Percentiles rank a stretch among this genome's conserved stretches.
Evolutionary conservation across 2,797 vertebrate species (phyloP).

Genomic region (Megaceryle alcyon): DNA sequence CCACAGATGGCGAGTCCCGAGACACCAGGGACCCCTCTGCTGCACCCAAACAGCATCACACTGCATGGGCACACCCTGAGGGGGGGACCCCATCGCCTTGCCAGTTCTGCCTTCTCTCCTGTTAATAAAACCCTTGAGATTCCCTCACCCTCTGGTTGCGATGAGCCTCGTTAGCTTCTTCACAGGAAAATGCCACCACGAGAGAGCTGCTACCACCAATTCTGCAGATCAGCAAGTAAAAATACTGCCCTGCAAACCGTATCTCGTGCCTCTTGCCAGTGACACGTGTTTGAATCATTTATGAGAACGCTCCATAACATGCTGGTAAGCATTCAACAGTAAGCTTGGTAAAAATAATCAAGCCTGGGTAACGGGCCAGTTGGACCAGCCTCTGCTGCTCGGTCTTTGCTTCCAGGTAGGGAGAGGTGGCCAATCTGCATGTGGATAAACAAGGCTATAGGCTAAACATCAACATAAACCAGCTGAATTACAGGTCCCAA

Average conservation of each 20-base stretch:
- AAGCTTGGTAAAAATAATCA: conserved; percentile 45
- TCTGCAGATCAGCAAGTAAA: conserved; percentile 22
- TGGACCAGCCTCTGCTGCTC: neutral
- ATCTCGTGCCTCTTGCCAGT: conserved; percentile 44
- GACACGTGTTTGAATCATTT: conserved; percentile 20
- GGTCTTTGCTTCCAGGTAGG: neutral
- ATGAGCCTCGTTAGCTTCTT: conserved; percentile 5
- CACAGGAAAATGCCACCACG: neutral
- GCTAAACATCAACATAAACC: neutral
- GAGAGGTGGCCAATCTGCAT: neutral
- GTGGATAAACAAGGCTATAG: neutral
- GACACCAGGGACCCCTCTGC: neutral
- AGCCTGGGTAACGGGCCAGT: neutral
- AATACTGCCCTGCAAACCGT: neutral
- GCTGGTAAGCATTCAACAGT: conserved; percentile 5
- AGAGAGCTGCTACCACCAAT: neutral
- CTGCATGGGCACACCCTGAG: fast-evolving
- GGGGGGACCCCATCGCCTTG: neutral
- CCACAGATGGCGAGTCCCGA: neutral
- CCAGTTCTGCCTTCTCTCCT: neutral
- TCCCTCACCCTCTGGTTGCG: neutral
- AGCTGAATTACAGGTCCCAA: neutral
- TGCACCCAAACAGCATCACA: fast-evolving
- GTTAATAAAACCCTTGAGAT: neutral
- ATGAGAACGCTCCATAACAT: neutral